phyloP scores from a whole-genome alignment of 2,113 vertebrate genomes.

The Sceloporus undulatus region DNA sequence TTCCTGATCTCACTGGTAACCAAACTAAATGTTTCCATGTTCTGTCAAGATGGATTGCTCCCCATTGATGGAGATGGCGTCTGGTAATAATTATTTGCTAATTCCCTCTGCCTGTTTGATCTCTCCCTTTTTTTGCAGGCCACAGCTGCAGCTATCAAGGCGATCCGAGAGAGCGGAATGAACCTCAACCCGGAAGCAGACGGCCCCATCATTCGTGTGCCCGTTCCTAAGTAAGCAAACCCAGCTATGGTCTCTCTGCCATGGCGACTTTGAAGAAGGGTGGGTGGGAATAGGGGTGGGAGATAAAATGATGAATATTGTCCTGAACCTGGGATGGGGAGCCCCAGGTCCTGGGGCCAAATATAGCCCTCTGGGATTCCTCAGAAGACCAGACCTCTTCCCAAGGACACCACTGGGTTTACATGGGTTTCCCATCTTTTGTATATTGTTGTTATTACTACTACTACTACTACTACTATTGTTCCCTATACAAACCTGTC shows the following conservation, averaged over 20 bases:
- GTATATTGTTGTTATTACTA: too few species aligned
- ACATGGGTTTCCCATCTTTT: too few species aligned
- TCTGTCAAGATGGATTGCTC: slow-evolving; percentile 84
- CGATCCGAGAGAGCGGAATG: slow-evolving; percentile 95
- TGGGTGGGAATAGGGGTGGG: background rate
- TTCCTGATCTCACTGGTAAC: slow-evolving; percentile 85
- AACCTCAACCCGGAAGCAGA: slow-evolving; percentile 97
- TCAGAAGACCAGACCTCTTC: too few species aligned
- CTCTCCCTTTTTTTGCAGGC: slow-evolving; percentile 87
- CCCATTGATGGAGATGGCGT: slow-evolving; percentile 83
- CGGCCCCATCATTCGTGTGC: slow-evolving; percentile 91
- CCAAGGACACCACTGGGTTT: too few species aligned
- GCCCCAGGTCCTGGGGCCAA: too few species aligned
- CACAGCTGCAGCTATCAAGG: slow-evolving; percentile 86
- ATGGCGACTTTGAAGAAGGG: background rate
- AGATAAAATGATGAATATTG: background rate
- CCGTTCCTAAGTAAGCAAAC: slow-evolving; percentile 92
- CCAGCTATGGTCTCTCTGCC: background rate
- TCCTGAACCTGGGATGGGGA: too few species aligned
- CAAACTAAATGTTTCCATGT: slow-evolving; percentile 88
- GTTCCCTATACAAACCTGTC: too few species aligned
- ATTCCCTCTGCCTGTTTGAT: slow-evolving; percentile 83
- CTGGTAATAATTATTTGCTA: slow-evolving; percentile 89
- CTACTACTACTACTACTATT: too few species aligned
- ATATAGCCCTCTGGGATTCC: too few species aligned